These are phyloP conservation scores for Sylvia borin DNA, from an alignment of 2,797 vertebrate genomes.

Conservation along the genomic window DNA sequence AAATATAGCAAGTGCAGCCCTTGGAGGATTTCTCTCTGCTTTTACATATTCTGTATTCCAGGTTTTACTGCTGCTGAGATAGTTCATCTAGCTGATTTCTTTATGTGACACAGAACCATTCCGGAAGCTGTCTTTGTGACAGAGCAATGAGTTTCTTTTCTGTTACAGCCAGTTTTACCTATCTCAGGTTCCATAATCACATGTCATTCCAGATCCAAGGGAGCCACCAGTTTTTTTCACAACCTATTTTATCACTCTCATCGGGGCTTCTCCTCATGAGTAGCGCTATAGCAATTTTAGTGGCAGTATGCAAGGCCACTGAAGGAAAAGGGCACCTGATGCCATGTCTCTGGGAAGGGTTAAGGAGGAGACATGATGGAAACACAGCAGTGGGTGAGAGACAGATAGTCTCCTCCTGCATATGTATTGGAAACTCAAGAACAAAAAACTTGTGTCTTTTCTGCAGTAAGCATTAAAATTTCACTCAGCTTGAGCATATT, in stretches of 20 bases:
- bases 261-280: neutral
- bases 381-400: neutral
- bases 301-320: neutral
- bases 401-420: neutral
- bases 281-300: neutral
- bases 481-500: fast-evolving
- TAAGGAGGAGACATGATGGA: neutral
- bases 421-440: neutral
- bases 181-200: neutral
- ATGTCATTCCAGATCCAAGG: neutral
- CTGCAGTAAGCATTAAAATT: neutral
- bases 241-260: neutral
- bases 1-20: neutral
- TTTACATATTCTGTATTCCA: neutral
- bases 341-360: neutral
- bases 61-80: neutral
- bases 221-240: neutral
- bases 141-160: neutral
- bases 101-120: neutral
- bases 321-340: neutral
- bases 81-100: neutral
- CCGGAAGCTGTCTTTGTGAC: neutral
- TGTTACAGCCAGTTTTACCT: neutral
- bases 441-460: neutral
- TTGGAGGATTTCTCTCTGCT: neutral